Evolutionary conservation across 1,140 invertebrate genomes (phyloP), one percentile per base, ranked within the genome.

Genomic region (Frieseomelitta varia): DNA sequence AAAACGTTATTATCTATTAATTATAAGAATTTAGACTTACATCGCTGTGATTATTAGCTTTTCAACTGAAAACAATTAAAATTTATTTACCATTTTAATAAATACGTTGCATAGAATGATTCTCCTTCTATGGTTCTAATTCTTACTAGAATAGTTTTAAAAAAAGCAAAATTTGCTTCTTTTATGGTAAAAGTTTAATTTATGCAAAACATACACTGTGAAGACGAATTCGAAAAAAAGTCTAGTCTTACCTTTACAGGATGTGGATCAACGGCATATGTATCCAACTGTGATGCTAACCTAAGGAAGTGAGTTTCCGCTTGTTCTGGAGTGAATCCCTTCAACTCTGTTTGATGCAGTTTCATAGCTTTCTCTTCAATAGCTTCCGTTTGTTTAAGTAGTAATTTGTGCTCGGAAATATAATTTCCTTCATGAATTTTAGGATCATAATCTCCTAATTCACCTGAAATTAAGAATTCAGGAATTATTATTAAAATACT

Each of bases 261-360:
- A 96, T 99, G 98, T 4, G 99, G 99, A 95, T 99, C 99, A 53
- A 99, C 97, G 21, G 99, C 99, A 93, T 99, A 99, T 0, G 99
- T 99, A 91, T 99, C 99, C 61, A 99, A 95, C 79, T 97, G 96
- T 55, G 97, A 97, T 30, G 98, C 98, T 91, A 98, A 97, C 94
- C 97, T 97, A 53, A 99, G 95, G 93, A 99, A 99, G 84, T 97
- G 96, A 53, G 96, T 96, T 95, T 99, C 98, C 8, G 98, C 97
- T 92, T 97, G 97, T 84, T 96, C 96, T 4, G 96, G 96, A 53
- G 96, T 96, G 91, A 97, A 96, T 27, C 97, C 97, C 91, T 97
- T 97, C 17, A 98, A 95, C 80, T 96, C 95, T 88, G 97, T 98
- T 92, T 98, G 96, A 94, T 99, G 98, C 75, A 98, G 94, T 89